Base-by-base conservation (phyloP, 1,140 invertebrate genomes). In the Tetraneura akinire region DNA sequence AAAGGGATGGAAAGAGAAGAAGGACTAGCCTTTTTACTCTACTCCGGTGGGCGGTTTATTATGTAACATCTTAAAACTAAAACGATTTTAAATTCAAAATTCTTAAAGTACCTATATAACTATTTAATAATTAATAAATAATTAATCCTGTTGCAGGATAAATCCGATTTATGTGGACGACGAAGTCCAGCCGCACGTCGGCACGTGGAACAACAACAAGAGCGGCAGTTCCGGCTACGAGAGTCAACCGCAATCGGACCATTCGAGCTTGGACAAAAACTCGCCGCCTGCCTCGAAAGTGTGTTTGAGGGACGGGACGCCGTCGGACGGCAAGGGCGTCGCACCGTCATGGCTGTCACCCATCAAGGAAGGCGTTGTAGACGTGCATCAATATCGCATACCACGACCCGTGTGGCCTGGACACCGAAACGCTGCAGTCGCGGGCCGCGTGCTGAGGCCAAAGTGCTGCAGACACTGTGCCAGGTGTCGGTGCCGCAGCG, bases 81-180 rank as follows among this genome's bases (percentile, higher is more conserved):
- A n/a, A n/a, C n/a, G n/a, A n/a, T n/a, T n/a, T n/a, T n/a, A n/a
- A n/a, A n/a, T n/a, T n/a, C n/a, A n/a, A n/a, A n/a, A n/a, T n/a
- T n/a, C n/a, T n/a, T n/a, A n/a, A n/a, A n/a, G n/a, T n/a, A n/a
- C n/a, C n/a, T n/a, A n/a, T n/a, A n/a, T n/a, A n/a, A n/a, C n/a
- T n/a, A n/a, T n/a, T n/a, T n/a, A n/a, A n/a, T n/a, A n/a, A n/a
- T n/a, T n/a, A n/a, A n/a, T n/a, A n/a, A n/a, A n/a, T n/a, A n/a
- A n/a, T n/a, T n/a, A n/a, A n/a, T n/a, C n/a, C 42, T 8, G 55
- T 82, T 80, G 32, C 81, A 83, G 82, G 47, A 80, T 83, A 42
- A 83, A 83, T 74, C 82, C 82, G 6, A 81, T 83, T 26, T 83
- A 81, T 49, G 71, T 82, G 55, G 82, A 83, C 23, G 81, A 82